Conservation (phyloP, 1,140 invertebrate species). For the Nylanderia fulva region DNA sequence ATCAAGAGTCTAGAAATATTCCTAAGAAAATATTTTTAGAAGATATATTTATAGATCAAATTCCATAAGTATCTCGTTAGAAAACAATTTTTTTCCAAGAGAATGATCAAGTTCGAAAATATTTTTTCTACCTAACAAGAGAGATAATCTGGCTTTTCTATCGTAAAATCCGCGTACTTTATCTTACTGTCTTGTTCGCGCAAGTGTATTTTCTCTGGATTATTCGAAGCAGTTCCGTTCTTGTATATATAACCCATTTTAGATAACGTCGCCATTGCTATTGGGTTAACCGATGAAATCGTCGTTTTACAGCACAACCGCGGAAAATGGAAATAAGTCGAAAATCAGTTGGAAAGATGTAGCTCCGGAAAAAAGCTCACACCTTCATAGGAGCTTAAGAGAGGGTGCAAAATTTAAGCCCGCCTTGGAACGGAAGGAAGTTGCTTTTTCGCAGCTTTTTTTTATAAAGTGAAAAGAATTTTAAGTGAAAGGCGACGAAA, state of each 20-base stretch:
- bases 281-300: conserved; percentile 28
- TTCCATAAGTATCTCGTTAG: not conserved
- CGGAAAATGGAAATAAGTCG: conserved; percentile 19
- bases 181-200: conserved; percentile 1
- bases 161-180: conserved; percentile 14
- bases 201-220: conserved; percentile 37
- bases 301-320: conserved; percentile 11
- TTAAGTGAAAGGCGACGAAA: conserved; percentile 41
- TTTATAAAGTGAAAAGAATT: not conserved
- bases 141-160: not conserved
- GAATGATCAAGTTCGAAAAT: not conserved
- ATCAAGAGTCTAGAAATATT: not conserved
- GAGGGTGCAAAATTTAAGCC: not conserved
- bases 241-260: conserved; percentile 38
- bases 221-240: conserved; percentile 17
- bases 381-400: not conserved
- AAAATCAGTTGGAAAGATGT: conserved; percentile 1
- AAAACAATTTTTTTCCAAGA: not conserved
- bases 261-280: conserved; percentile 29
- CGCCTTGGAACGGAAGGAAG: not conserved
- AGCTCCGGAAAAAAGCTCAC: not conserved
- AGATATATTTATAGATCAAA: not conserved
- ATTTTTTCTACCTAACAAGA: conserved; percentile 3
- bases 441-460: not conserved
- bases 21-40: not conserved